Base-by-base conservation (phyloP, 2,888 invertebrate genomes). In the Parnassius apollo region DNA sequence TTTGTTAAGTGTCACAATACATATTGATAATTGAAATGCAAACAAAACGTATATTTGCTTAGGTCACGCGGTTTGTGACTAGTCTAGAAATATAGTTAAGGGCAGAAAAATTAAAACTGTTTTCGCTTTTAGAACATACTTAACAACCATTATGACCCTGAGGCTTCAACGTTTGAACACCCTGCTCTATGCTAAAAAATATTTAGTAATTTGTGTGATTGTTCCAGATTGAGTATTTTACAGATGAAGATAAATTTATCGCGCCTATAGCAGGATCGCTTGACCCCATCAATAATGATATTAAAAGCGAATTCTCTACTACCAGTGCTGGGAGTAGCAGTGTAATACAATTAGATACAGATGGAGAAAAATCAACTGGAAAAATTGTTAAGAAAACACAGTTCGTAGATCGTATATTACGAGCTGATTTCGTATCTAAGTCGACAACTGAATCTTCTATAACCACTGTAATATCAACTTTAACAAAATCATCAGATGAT, bases 391-490 rank as follows among this genome's bases (percentile, higher is more conserved):
- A 86, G 62, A 87, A 83, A 70, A 81, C 81, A 9, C 78, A 83
- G 42, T 82, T 82, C 70, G 81, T 83, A 7, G 88, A 88, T 46
- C 84, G 77, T 61, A 64, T 88, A 63, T 66, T 82, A 52, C 79
- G 76, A 12, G 78, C 87, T 48, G 91, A 90, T 62, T 77, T 89
- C 61, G 80, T 86, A 9, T 91, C 91, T 7, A 91, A 91, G 69
- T 91, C 91, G 1, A 91, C 91, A 3, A 91, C 91, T n/a, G 91
- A 88, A 71, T 90, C 91, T 2, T 89, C 91, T 18, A 87, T 91
- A 1, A 91, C 91, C 1, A 91, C 91, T 45, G 91, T 91, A 1
- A 76, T 91, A 53, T 91, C 91, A 2, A 85, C 89, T 2, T 74
- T 91, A 55, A 89, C 90, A 2, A 91, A 91, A 75, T 91, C 91